Evolutionary conservation across 2,113 vertebrate genomes (phyloP), one percentile per base, ranked within the genome.

Genomic region (Larimichthys crocea): DNA sequence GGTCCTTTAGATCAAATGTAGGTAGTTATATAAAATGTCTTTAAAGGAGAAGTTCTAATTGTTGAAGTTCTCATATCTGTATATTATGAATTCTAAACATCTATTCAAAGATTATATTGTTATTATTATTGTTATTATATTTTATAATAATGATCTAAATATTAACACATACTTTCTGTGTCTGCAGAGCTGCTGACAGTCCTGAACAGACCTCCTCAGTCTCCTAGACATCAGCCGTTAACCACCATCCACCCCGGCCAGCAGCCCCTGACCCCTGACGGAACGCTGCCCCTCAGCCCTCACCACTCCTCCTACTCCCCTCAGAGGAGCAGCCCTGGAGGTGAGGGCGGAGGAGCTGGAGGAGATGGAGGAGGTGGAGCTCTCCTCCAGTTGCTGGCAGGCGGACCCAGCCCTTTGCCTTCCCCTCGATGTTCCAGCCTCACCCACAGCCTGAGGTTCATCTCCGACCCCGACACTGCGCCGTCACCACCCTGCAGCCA

Each of bases 401-500:
- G 97, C 0, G 97, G 97, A 0, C 95, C 97, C 88, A 96, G 97
- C 75, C 97, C 97, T 0, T 92, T 98, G 42, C 70, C 97, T 26
- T 99, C 97, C 19, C 98, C 98, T 0, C 96, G 97, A 61, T 98
- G 97, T 85, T 95, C 97, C 83, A 96, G 96, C 91, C 96, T 97
- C 74, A 97, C 94, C 92, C 96, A 96, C 82, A 97, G 96, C 92
- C 97, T 97, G 93, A 96, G 98, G 85, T 98, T 97, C 92, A 97
- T 97, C 89, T 91, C 96, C 15, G 98, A 99, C 89, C 97, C 97
- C 0, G 98, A 99, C 74, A 95, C 94, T 2, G 97, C 98, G 0
- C 98, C 98, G 0, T 99, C 98, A 24, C 97, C 98, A 0, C 98
- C 98, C 83, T 97, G 97, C 89, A 89, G 96, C 91, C 98, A 98